phyloP scores from a whole-genome alignment of 2,113 vertebrate species.

The Hemibagrus wyckioides region DNA sequence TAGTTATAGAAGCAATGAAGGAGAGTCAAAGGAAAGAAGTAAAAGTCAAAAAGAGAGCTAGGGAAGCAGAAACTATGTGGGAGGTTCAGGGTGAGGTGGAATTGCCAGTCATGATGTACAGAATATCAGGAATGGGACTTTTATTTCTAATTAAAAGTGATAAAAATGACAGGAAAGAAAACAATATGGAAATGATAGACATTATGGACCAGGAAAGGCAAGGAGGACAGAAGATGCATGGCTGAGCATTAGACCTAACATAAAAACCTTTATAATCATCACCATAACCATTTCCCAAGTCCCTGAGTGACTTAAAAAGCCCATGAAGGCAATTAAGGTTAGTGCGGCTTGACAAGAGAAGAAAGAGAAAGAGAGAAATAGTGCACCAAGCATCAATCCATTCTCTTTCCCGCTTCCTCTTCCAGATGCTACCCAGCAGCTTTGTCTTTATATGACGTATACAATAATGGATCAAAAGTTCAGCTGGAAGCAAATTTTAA shows the following conservation, averaged over 20 bases:
- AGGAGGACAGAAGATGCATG: background rate
- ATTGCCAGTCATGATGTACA: background rate
- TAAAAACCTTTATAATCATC: constrained; percentile 42
- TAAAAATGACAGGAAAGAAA: constrained; percentile 19
- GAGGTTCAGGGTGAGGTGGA: too few relatives aligned
- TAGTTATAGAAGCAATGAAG: constrained; percentile 21
- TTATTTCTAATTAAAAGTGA: background rate
- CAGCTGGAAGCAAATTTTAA: background rate
- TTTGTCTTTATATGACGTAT: background rate
- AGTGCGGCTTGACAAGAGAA: constrained; percentile 22
- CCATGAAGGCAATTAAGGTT: constrained; percentile 30
- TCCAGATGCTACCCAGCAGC: constrained; percentile 14
- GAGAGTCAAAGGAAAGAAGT: background rate
- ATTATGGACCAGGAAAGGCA: constrained; percentile 16
- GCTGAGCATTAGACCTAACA: background rate
- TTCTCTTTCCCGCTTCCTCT: background rate
- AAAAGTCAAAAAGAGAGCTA: constrained; percentile 27
- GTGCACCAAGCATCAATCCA: constrained; percentile 19
- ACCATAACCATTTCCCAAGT: constrained; percentile 39
- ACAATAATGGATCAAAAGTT: background rate
- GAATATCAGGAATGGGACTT: background rate
- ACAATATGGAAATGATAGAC: constrained; percentile 40
- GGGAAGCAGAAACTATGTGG: too few relatives aligned
- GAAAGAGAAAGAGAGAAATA: constrained; percentile 22
- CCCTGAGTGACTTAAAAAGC: constrained; percentile 44